These are phyloP conservation scores for Tamias sibiricus DNA, from an alignment of 2,113 vertebrate species.

Conservation along the genomic window DNA sequence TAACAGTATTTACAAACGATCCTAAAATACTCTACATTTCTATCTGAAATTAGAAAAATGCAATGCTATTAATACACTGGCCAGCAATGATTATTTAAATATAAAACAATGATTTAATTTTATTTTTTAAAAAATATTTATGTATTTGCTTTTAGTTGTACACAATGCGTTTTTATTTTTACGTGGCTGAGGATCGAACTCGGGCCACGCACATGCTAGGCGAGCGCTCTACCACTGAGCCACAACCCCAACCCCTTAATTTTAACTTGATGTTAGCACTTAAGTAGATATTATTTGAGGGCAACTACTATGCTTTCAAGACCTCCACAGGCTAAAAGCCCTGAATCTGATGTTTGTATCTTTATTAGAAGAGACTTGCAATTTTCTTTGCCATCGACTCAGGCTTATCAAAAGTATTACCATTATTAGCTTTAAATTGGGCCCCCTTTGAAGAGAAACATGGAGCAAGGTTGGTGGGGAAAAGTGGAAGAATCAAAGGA, in stretches of 20 bases:
- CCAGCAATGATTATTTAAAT: neutral
- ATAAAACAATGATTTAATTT: constrained; percentile 6
- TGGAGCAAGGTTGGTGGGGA: neutral
- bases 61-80: neutral
- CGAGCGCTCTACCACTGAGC: too few relatives aligned
- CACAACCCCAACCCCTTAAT: neutral
- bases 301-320: neutral
- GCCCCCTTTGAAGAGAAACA: neutral
- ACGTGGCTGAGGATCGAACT: too few relatives aligned
- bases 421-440: neutral
- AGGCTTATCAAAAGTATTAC: neutral
- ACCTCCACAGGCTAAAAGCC: neutral
- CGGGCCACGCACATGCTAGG: too few relatives aligned
- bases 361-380: neutral
- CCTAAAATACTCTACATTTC: constrained; percentile 5
- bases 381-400: neutral
- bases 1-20: constrained; percentile 14
- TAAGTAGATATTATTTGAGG: neutral
- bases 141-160: too few relatives aligned
- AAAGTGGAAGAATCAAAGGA: neutral
- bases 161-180: too few relatives aligned
- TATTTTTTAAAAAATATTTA: too few relatives aligned
- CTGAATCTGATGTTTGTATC: neutral
- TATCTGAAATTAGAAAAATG: constrained; percentile 1
- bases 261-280: neutral